Conservation (phyloP, 2,888 invertebrate genomes). For the Lithophane ornitopus region DNA sequence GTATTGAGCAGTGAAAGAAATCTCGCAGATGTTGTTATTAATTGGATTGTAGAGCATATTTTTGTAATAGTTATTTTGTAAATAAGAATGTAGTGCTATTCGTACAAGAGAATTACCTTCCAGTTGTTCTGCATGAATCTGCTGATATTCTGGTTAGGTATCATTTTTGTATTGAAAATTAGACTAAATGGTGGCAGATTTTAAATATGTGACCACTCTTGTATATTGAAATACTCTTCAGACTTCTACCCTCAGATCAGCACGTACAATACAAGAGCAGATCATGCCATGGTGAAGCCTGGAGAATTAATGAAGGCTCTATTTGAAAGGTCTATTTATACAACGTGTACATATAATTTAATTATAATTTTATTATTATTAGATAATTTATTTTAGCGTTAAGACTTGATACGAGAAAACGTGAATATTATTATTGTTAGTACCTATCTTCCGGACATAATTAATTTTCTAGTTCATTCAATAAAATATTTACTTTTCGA, state of each 20-base stretch:
- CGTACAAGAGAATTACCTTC: neutral
- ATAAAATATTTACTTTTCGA: neutral
- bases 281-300: neutral
- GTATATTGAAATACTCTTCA: neutral
- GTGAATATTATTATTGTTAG: constrained; percentile 11
- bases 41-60: neutral
- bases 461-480: neutral
- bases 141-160: neutral
- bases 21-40: constrained; percentile 22
- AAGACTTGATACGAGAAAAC: constrained; percentile 3
- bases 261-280: neutral
- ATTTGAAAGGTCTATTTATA: neutral
- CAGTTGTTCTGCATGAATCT: too few species aligned
- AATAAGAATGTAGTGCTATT: neutral
- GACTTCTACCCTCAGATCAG: neutral
- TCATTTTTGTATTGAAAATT: neutral
- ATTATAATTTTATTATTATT: neutral
- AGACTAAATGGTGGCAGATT: neutral
- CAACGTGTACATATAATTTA: too few species aligned
- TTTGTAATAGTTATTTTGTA: neutral
- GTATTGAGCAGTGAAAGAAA: constrained; percentile 9
- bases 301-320: neutral
- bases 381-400: neutral
- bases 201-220: neutral
- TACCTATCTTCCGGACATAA: neutral